Percentiles rank a stretch among this genome's conserved stretches.
These are phyloP conservation scores for Panagrolaimus sp. DNA, from an alignment of 1,140 invertebrate genomes.

Conservation along the genomic window DNA sequence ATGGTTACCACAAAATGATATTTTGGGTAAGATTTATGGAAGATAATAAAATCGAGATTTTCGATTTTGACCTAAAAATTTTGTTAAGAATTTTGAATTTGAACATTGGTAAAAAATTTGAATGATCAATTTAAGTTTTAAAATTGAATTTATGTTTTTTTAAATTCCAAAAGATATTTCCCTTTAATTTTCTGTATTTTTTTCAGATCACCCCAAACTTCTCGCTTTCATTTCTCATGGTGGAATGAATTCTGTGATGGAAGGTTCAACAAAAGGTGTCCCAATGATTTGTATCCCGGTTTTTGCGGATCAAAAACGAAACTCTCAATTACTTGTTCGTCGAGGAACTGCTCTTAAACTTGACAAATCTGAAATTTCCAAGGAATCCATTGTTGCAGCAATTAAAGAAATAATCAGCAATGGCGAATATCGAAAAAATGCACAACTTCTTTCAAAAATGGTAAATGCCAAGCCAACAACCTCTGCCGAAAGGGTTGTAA, in stretches of 20 bases:
- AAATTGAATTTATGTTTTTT: no score
- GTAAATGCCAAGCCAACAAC: conserved; percentile 23
- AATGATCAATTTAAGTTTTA: no score
- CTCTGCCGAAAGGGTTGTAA: conserved; percentile 19
- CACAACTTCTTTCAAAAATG: conserved; percentile 25
- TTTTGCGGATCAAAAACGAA: conserved; percentile 66
- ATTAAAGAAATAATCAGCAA: conserved; percentile 21
- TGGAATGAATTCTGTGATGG: conserved; percentile 67
- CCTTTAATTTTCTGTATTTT: no score
- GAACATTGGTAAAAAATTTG: no score
- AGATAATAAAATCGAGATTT: neutral
- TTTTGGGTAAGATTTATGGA: no score
- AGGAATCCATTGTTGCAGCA: conserved; percentile 15
- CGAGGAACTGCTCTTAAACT: conserved; percentile 15
- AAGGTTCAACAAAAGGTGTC: conserved; percentile 68
- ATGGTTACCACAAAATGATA: conserved; percentile 46
- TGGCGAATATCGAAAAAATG: conserved; percentile 12
- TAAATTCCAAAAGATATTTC: no score
- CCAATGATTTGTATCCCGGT: conserved; percentile 69
- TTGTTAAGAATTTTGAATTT: no score
- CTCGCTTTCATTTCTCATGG: conserved; percentile 70
- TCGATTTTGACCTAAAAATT: no score
- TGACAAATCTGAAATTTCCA: conserved; percentile 15
- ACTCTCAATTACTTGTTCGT: conserved; percentile 53
- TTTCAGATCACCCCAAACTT: conserved; percentile 66